These are phyloP conservation scores for Blastomussa wellsi DNA, from an alignment of 92 coral and sea anemone species.

Conservation along the genomic window DNA sequence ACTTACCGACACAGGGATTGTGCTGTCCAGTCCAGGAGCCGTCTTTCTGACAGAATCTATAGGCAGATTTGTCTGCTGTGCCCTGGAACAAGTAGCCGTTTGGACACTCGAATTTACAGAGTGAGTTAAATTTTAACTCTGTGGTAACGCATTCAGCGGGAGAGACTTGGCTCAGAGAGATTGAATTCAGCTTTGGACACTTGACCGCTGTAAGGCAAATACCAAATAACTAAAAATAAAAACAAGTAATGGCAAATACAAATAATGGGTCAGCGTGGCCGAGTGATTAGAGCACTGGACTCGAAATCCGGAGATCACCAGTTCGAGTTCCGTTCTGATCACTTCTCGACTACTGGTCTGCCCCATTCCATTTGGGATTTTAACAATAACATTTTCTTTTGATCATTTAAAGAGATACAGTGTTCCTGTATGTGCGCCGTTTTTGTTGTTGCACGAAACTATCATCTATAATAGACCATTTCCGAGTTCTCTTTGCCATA, in stretches of 20 bases:
- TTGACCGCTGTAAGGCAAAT: constrained; percentile 61
- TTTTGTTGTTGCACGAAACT: no score
- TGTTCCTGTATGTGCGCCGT: no score
- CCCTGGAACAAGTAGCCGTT: constrained; percentile 79
- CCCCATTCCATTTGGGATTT: no score
- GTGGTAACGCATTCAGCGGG: constrained; percentile 73
- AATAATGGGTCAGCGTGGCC: no score
- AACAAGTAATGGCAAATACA: not conserved
- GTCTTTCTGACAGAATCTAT: constrained; percentile 64
- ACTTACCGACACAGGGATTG: constrained; percentile 83
- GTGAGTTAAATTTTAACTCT: constrained; percentile 62
- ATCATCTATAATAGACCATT: no score
- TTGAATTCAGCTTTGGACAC: constrained; percentile 89
- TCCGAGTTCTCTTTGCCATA: no score
- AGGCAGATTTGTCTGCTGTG: constrained; percentile 35
- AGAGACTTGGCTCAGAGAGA: constrained; percentile 79
- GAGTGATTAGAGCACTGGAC: no score
- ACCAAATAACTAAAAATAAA: not conserved
- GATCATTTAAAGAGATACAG: no score
- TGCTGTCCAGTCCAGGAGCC: constrained; percentile 80
- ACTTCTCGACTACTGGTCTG: no score
- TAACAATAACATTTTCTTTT: no score
- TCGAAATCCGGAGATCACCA: no score
- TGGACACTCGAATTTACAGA: constrained; percentile 80
- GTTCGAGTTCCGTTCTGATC: no score